phyloP scores from a whole-genome alignment of 1,140 invertebrate genomes.

The Diachasma alloeum region DNA sequence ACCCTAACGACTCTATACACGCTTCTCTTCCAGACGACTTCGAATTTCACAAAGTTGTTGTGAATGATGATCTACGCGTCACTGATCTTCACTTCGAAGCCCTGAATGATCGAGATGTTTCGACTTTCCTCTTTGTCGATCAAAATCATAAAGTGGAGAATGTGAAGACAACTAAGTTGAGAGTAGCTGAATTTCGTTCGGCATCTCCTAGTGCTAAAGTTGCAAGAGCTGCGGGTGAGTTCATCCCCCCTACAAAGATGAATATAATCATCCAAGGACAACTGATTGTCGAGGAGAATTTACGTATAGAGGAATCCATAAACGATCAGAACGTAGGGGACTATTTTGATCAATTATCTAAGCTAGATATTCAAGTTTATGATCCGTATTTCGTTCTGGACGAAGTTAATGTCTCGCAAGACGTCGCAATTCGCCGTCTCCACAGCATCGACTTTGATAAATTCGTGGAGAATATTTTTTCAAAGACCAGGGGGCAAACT shows the following conservation, averaged over 20 bases:
- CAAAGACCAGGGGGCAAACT: constrained; percentile 34
- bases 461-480: constrained; percentile 32
- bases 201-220: not conserved
- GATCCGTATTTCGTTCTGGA: constrained; percentile 10
- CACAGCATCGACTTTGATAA: constrained; percentile 23
- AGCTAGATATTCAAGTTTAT: constrained; percentile 26
- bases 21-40: constrained; percentile 8
- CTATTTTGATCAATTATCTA: constrained; percentile 32
- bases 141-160: not conserved
- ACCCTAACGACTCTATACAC: constrained; percentile 6
- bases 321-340: not conserved
- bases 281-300: constrained; percentile 38
- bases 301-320: constrained; percentile 32
- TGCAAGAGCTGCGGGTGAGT: not conserved
- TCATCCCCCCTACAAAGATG: not conserved
- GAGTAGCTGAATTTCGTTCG: constrained; percentile 22
- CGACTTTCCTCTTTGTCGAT: not conserved
- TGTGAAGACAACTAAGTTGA: constrained; percentile 32
- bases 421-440: constrained; percentile 31
- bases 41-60: constrained; percentile 13
- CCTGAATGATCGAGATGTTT: constrained; percentile 32
- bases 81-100: not conserved
- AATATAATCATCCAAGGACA: not conserved
- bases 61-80: constrained; percentile 23
- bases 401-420: constrained; percentile 28